These are phyloP conservation scores for Dromas ardeola DNA, from an alignment of 2,113 vertebrate species.

Conservation along the genomic window DNA sequence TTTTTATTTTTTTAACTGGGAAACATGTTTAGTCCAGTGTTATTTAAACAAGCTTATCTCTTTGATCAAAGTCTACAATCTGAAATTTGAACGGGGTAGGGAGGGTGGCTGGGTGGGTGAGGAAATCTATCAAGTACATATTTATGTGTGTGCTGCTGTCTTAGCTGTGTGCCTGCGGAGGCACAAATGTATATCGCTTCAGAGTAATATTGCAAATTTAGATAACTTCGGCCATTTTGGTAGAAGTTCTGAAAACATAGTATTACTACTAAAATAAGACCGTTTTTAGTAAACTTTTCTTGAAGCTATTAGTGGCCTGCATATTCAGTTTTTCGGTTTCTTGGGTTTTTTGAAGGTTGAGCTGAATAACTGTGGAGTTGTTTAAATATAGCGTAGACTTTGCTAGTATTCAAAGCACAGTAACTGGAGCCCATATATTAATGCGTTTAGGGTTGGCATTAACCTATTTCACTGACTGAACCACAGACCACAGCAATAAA, in stretches of 20 bases:
- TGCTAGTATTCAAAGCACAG: background rate
- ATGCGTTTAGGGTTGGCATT: background rate
- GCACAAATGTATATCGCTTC: background rate
- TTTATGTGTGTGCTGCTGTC: background rate
- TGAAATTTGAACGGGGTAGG: slow-evolving; percentile 62
- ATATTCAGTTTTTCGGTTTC: background rate
- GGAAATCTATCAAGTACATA: slow-evolving; percentile 24
- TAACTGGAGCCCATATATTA: background rate
- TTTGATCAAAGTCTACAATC: slow-evolving; percentile 65
- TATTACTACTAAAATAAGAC: slow-evolving; percentile 16
- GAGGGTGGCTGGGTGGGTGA: slow-evolving; percentile 25
- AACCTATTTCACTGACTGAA: background rate
- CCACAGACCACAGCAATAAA: slow-evolving; percentile 17
- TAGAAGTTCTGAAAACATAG: slow-evolving; percentile 19
- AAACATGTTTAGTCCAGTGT: slow-evolving; percentile 57
- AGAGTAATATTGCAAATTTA: slow-evolving; percentile 4
- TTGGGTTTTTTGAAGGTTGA: background rate
- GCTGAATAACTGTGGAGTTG: background rate
- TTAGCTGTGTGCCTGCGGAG: background rate
- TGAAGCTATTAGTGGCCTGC: slow-evolving; percentile 25
- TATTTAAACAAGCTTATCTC: slow-evolving; percentile 75
- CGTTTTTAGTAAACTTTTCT: slow-evolving; percentile 28
- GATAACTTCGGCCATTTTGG: slow-evolving; percentile 1
- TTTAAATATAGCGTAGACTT: background rate
- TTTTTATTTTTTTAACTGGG: slow-evolving; percentile 17